phyloP scores from a whole-genome alignment of 1,140 invertebrate genomes.

The Heliothis subflexa region DNA sequence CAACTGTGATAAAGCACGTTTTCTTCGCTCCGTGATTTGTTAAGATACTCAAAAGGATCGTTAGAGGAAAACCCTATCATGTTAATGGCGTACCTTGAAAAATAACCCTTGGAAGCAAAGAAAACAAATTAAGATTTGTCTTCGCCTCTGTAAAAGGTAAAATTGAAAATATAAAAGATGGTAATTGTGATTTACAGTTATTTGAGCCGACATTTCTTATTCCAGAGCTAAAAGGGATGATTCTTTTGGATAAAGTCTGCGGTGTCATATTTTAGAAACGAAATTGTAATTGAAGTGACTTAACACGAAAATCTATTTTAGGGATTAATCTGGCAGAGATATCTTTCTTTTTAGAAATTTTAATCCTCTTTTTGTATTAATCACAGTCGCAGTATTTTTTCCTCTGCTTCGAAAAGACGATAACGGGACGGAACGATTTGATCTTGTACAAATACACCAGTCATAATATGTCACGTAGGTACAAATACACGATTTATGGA shows the following conservation, averaged over 20 bases:
- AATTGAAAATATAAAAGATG: constrained; percentile 18
- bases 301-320: too few relatives aligned
- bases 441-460: too few relatives aligned
- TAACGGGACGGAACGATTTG: too few relatives aligned
- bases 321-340: too few relatives aligned
- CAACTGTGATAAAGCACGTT: constrained; percentile 34
- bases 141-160: constrained; percentile 18
- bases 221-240: neutral
- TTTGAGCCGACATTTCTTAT: constrained; percentile 22
- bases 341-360: too few relatives aligned
- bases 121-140: constrained; percentile 38
- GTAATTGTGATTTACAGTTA: constrained; percentile 30
- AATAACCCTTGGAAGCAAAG: neutral
- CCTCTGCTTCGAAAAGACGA: too few relatives aligned
- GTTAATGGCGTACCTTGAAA: constrained; percentile 8
- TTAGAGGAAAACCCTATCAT: constrained; percentile 20
- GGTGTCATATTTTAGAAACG: neutral
- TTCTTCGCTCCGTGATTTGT: constrained; percentile 6
- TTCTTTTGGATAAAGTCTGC: neutral
- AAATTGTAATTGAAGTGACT: neutral
- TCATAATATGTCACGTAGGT: too few relatives aligned
- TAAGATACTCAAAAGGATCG: constrained; percentile 19
- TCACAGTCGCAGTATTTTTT: too few relatives aligned
- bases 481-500: too few relatives aligned
- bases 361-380: too few relatives aligned